Percentiles rank a stretch among this genome's conserved stretches.
Conservation (phyloP, 2,888 invertebrate species). For the Heliconius cydno region DNA sequence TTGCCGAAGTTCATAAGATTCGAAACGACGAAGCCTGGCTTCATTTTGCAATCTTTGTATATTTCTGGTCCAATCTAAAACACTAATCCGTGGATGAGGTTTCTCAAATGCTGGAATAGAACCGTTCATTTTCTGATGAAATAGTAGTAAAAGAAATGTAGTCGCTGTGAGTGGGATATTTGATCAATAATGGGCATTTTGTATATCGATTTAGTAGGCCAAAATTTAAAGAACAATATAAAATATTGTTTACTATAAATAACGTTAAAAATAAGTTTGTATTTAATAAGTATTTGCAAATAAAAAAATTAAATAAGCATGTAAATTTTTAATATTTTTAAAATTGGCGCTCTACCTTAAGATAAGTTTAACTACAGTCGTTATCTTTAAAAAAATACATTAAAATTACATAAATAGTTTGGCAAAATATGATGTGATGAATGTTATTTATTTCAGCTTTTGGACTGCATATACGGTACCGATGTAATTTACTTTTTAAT, state of each 20-base stretch:
- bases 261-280: neutral
- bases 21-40: slow-evolving; percentile 85
- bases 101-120: slow-evolving; percentile 85
- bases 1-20: slow-evolving; percentile 88
- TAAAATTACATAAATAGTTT: too few species aligned
- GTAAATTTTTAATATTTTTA: neutral
- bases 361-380: too few species aligned
- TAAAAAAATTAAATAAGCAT: neutral
- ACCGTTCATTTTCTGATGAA: slow-evolving; percentile 62
- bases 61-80: slow-evolving; percentile 90
- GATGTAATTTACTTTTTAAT: neutral
- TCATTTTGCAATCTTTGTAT: slow-evolving; percentile 88
- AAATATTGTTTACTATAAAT: neutral
- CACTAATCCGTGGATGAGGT: slow-evolving; percentile 85
- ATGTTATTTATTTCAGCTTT: neutral
- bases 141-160: neutral
- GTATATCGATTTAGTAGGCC: neutral
- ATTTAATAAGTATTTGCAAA: neutral
- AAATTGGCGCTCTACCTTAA: neutral
- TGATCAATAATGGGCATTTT: slow-evolving; percentile 28
- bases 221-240: too few species aligned
- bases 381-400: too few species aligned
- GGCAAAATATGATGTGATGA: too few species aligned
- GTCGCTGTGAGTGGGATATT: neutral
- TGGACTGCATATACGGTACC: neutral